These are phyloP conservation scores for Drosophila melanosoma DNA, from an alignment of 2,888 invertebrate genomes.

Conservation along the genomic window DNA sequence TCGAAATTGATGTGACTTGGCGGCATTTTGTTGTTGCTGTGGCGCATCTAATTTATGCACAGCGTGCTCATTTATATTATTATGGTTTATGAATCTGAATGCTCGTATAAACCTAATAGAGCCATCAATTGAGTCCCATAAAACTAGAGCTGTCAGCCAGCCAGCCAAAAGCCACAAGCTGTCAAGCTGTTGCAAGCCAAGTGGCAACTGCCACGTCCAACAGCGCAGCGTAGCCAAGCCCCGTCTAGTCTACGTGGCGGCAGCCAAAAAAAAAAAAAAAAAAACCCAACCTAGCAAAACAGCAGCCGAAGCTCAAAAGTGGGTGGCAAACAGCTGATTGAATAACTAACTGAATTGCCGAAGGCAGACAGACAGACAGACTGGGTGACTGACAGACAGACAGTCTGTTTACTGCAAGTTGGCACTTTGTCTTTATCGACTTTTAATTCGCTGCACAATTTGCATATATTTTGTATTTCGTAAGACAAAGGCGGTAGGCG, in stretches of 20 bases:
- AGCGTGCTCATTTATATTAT: slow-evolving; percentile 64
- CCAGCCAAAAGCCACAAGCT: slow-evolving; percentile 15
- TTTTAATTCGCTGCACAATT: slow-evolving; percentile 60
- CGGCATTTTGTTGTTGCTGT: slow-evolving; percentile 39
- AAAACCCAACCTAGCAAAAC: slow-evolving; percentile 10
- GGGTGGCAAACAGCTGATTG: slow-evolving; percentile 56
- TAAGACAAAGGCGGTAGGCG: slow-evolving; percentile 57
- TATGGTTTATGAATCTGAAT: slow-evolving; percentile 71
- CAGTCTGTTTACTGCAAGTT: slow-evolving; percentile 44
- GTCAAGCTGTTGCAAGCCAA: slow-evolving; percentile 42
- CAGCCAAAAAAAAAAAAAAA: slow-evolving; percentile 20
- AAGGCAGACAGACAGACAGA: not conserved
- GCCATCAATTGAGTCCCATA: slow-evolving; percentile 70
- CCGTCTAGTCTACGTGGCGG: slow-evolving; percentile 70
- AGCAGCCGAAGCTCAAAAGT: slow-evolving; percentile 23
- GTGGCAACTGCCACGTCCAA: slow-evolving; percentile 53
- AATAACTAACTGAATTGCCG: slow-evolving; percentile 12
- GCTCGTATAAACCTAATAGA: slow-evolving; percentile 74
- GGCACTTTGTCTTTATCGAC: slow-evolving; percentile 54
- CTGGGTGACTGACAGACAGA: slow-evolving; percentile 10
- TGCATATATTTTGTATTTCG: slow-evolving; percentile 55
- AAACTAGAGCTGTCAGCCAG: slow-evolving; percentile 53
- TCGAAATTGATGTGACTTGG: slow-evolving; percentile 52
- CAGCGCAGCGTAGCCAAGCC: slow-evolving; percentile 46
- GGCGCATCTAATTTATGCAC: slow-evolving; percentile 66